These are phyloP conservation scores for Isurus oxyrinchus DNA, from an alignment of 2,113 vertebrate species.

Conservation along the genomic window DNA sequence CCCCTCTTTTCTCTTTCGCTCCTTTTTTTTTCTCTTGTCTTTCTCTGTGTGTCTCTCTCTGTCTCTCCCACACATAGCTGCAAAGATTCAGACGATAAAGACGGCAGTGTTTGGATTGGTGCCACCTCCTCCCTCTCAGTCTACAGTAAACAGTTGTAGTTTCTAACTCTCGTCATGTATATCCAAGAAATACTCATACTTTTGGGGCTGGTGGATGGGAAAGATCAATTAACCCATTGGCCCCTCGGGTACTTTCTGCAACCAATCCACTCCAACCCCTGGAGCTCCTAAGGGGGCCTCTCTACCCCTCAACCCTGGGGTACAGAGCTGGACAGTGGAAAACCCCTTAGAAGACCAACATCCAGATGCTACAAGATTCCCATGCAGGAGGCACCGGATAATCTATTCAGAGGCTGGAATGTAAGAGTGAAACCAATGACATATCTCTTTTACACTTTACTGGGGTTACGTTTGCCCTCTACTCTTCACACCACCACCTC, in stretches of 20 bases:
- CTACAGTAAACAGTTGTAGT: background rate
- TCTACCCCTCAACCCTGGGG: background rate
- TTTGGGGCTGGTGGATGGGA: background rate
- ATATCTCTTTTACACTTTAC: background rate
- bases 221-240: background rate
- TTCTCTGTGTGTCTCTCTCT: background rate
- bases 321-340: background rate
- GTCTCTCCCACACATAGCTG: background rate
- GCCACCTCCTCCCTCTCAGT: background rate
- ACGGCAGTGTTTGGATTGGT: background rate
- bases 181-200: background rate
- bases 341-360: background rate
- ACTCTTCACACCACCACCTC: too few species aligned
- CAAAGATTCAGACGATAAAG: slow-evolving; percentile 21
- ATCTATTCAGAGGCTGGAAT: background rate
- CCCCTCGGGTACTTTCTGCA: background rate
- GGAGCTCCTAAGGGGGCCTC: background rate
- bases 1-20: background rate
- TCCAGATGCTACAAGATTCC: background rate
- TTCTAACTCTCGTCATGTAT: background rate
- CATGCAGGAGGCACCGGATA: background rate
- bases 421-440: background rate
- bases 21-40: background rate
- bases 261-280: background rate
- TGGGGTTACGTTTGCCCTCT: background rate